Conservation (phyloP, 53 echinoderm and acorn worm genomes). For the Echinarachnius parma region DNA sequence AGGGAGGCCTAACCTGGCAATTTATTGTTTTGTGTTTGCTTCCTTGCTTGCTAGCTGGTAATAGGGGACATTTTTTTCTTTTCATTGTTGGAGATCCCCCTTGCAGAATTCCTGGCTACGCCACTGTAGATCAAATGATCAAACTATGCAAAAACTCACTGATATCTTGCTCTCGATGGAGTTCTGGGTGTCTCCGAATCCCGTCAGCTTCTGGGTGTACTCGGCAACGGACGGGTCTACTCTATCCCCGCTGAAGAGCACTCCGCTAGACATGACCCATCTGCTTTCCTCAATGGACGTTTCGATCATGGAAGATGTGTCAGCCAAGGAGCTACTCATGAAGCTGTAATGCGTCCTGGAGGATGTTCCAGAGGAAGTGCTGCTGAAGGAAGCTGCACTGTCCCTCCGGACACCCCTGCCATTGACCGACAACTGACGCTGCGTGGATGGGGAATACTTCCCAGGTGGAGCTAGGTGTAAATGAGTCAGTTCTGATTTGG, state of each 20-base stretch:
- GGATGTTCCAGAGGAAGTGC: conserved; percentile 59
- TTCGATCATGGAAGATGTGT: conserved; percentile 40
- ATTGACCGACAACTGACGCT: background rate
- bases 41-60: too few species aligned
- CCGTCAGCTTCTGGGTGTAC: conserved; percentile 72
- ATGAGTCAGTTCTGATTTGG: conserved; percentile 18
- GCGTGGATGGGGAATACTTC: too few species aligned
- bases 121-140: too few species aligned
- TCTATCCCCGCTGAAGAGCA: conserved; percentile 61
- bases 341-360: conserved; percentile 37
- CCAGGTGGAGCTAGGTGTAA: background rate
- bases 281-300: conserved; percentile 46
- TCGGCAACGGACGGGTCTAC: conserved; percentile 72
- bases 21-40: too few species aligned
- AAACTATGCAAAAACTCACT: conserved; percentile 53
- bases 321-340: conserved; percentile 15
- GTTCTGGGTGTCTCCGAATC: conserved; percentile 65
- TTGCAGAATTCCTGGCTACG: too few species aligned
- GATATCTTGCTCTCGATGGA: conserved; percentile 80
- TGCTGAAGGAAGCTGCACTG: conserved; percentile 62
- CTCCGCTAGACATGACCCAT: conserved; percentile 46
- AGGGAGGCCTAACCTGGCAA: too few species aligned
- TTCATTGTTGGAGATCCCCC: too few species aligned
- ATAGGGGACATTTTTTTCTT: too few species aligned
- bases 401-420: conserved; percentile 30